Conservation (phyloP, 2,113 vertebrate species). For the Australoheros scitulus region DNA sequence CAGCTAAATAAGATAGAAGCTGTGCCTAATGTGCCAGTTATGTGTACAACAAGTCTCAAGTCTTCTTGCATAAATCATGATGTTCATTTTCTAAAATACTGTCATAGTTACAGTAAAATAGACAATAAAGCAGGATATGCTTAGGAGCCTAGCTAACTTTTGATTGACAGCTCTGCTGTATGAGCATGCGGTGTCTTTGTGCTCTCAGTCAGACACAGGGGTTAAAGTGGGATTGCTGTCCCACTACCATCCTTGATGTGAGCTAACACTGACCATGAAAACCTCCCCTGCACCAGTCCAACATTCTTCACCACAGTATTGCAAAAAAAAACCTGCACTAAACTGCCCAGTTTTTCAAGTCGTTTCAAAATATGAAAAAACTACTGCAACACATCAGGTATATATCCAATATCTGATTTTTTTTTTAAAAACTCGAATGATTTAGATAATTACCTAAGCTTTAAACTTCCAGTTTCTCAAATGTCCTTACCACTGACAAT, state of each 20-base stretch:
- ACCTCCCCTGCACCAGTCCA: neutral
- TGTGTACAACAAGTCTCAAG: neutral
- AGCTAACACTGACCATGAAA: neutral
- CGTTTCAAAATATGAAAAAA: neutral
- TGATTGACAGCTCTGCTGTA: neutral
- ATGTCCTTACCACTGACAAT: neutral
- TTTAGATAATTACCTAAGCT: neutral
- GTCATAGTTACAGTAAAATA: neutral
- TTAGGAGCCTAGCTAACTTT: neutral
- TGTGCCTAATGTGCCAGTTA: accelerated
- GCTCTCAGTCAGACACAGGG: neutral
- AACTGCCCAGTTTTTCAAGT: neutral
- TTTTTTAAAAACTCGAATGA: no score
- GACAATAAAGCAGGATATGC: neutral
- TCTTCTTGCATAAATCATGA: no score
- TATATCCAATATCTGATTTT: neutral
- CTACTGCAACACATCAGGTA: neutral
- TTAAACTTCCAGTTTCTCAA: neutral
- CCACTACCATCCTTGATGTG: neutral
- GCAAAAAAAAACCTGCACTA: neutral
- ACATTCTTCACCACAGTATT: neutral
- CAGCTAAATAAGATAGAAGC: neutral
- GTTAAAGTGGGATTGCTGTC: neutral
- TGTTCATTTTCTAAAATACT: no score
- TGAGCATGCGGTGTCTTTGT: neutral